Evolutionary conservation across 2,113 vertebrate genomes (phyloP).

Genomic region (Drymodes brunneopygia): DNA sequence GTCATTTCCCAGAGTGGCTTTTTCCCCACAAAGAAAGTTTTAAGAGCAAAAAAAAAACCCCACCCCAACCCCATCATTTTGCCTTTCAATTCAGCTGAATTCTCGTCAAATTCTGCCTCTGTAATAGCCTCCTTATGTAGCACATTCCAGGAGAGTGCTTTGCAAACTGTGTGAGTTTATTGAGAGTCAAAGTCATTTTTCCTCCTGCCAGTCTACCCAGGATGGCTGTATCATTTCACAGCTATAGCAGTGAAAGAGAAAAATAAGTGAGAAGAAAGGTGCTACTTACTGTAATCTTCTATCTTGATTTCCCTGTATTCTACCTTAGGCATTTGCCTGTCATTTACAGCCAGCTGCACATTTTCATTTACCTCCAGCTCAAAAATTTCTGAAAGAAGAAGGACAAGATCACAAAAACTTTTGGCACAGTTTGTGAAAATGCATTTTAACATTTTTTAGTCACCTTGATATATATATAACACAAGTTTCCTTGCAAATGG

Average conservation of each 20-base stretch:
- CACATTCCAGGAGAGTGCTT: slow-evolving; percentile 8
- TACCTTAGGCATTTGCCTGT: slow-evolving; percentile 88
- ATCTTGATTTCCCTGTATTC: slow-evolving; percentile 83
- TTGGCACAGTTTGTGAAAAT: background rate
- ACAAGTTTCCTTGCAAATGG: background rate
- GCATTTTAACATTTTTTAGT: background rate
- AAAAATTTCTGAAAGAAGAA: slow-evolving; percentile 77
- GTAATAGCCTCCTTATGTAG: background rate
- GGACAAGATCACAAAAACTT: background rate
- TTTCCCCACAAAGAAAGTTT: background rate
- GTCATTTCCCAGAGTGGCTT: background rate
- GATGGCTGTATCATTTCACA: slow-evolving; percentile 7
- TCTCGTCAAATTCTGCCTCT: background rate
- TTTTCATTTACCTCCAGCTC: slow-evolving; percentile 87
- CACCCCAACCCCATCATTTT: background rate
- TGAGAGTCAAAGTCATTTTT: slow-evolving; percentile 9
- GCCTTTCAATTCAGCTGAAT: background rate
- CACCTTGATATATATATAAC: background rate
- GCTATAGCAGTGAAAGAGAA: background rate
- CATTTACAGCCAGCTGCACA: slow-evolving; percentile 75
- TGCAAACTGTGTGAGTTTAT: slow-evolving; percentile 19
- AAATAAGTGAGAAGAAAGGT: background rate
- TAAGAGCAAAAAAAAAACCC: background rate
- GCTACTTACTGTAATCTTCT: slow-evolving; percentile 87
- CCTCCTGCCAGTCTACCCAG: background rate